Evolutionary conservation across 2,888 invertebrate species (phyloP), one percentile per base, ranked within the genome.

Genomic region (Eucera pruinosa): DNA sequence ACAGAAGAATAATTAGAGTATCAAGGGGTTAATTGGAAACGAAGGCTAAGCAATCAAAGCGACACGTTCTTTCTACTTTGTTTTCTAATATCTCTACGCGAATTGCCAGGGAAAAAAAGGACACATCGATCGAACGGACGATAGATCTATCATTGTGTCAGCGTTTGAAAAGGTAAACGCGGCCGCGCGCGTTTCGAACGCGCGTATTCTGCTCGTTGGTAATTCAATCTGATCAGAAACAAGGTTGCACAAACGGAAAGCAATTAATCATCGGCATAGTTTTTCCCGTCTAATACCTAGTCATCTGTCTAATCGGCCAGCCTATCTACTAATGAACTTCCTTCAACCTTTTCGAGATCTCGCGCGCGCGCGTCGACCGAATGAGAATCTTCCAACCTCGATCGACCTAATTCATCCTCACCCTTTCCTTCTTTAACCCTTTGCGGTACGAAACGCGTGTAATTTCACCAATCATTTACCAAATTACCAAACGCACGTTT

Each of bases 181-280:
- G 58, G 18, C n/a, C 62, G 61, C 13, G 48, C 4, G 25, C 13
- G 20, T 20, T n/a, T n/a, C n/a, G n/a, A 45, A 30, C 45, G 45
- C 33, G 39, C 2, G 43, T 55, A 33, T 43, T 36, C 60, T 20
- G 20, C 48, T 30, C n/a, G 20, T 20, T 27, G 36, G 36, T 47
- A 48, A 39, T 67, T 67, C 57, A 48, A 57, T 48, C 60, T 36
- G 57, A 67, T 48, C 67, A 23, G 48, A 48, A 60, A 20, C 39
- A 60, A 20, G 60, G 45, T 67, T 60, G 60, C 45, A 48, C 48
- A 60, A 67, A 60, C 67, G 57, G 39, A 67, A 36, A 60, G 60
- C 60, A 45, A 67, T 67, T 60, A 67, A 67, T 67, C 67, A 48
- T 67, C 67, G 25, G 39, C 39, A 36, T 9, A 47, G 48, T 60